Base-by-base conservation (phyloP, 2,113 vertebrate species). In the Empidonax traillii region DNA sequence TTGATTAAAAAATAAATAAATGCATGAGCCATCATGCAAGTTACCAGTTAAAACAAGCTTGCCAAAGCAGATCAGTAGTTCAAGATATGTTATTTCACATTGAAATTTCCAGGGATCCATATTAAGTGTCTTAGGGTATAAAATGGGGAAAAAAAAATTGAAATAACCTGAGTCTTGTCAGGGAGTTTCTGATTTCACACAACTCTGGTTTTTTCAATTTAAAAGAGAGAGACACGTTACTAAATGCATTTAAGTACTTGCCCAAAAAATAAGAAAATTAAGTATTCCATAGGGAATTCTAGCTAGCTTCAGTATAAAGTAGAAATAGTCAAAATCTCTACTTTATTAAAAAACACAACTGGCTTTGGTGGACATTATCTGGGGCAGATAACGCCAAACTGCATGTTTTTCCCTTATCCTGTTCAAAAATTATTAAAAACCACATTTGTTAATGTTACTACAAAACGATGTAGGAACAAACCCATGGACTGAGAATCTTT, bases 1-100 rank as follows among this genome's bases (percentile, higher is more conserved):
- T 88, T 93, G 85, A 89, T 90, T 77, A 58, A 83, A 89, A 79
- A 91, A 66, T 55, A 90, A 95, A 93, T 71, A 72, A 55, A 93
- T 75, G 55, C 85, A 77, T 80, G 75, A 93, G n/a, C 35, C 10
- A 20, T 87, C 33, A 35, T 94, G 68, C 72, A 78, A 77, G 59
- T 35, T 80, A 90, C 59, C 65, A 49, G 83, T 90, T 92, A 81
- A 88, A 92, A 90, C 88, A 92, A 58, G 69, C 63, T 87, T 84
- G 83, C 24, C 33, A 78, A 75, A 90, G 39, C 35, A 41, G 72
- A 77, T 84, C 21, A 59, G 55, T 77, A 18, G 33, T 83, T 72
- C 10, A 7, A 44, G 67, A 65, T 66, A 33, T 0, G 1, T 51
- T 90, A 52, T 84, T 96, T 91, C 53, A 19, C 28, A 12, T 3